Conservation (phyloP, 2,888 invertebrate genomes). For the Tyria jacobaeae region DNA sequence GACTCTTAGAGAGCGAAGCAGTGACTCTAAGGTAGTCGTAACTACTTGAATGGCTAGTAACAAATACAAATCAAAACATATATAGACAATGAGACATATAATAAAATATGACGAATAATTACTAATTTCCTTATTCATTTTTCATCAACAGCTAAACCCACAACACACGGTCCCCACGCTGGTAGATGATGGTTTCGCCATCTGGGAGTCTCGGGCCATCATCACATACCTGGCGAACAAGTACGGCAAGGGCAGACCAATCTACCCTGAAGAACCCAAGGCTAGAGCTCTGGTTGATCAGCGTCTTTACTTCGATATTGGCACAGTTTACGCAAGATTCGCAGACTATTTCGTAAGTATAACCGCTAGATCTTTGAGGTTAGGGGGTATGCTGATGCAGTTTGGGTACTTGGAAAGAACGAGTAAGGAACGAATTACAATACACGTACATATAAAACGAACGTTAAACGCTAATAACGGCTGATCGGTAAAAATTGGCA, state of each 20-base stretch:
- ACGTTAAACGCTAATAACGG: too few relatives aligned
- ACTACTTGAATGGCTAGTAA: not conserved
- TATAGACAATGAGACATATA: not conserved
- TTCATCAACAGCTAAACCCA: conserved; percentile 90
- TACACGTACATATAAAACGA: too few relatives aligned
- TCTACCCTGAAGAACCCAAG: conserved; percentile 93
- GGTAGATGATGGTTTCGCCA: conserved; percentile 92
- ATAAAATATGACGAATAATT: not conserved
- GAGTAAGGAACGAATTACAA: too few relatives aligned
- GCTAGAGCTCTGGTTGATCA: conserved; percentile 92
- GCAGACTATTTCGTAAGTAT: conserved; percentile 90
- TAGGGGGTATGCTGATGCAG: too few relatives aligned
- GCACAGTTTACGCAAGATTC: conserved; percentile 90
- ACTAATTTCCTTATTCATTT: not conserved
- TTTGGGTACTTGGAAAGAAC: too few relatives aligned
- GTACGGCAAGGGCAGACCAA: conserved; percentile 91
- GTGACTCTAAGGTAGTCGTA: too few relatives aligned
- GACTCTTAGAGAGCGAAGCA: too few relatives aligned
- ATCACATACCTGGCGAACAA: conserved; percentile 92
- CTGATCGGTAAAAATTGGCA: too few relatives aligned
- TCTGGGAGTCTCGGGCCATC: conserved; percentile 96
- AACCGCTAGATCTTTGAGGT: not conserved
- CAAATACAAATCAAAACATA: not conserved
- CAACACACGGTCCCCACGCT: conserved; percentile 95
- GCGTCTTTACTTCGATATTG: conserved; percentile 92